A percentile compares a stretch with the other conserved stretches of the same genome.
These are phyloP conservation scores for Drosophila neotestacea DNA, from an alignment of 2,888 invertebrate genomes.

Conservation along the genomic window DNA sequence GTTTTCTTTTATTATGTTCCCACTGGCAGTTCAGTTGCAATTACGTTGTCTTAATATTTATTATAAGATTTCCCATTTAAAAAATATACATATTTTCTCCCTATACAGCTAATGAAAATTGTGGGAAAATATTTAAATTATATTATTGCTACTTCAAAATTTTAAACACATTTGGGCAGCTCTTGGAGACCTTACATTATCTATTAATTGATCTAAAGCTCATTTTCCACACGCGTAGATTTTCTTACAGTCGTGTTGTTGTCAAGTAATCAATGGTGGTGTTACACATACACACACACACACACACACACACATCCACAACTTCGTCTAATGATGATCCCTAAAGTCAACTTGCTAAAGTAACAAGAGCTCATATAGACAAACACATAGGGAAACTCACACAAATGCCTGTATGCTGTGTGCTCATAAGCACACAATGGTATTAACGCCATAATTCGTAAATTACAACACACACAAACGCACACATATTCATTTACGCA, in stretches of 20 bases:
- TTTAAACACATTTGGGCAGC: not conserved
- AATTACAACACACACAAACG: slow-evolving; percentile 51
- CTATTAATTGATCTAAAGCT: slow-evolving; percentile 22
- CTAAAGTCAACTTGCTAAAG: slow-evolving; percentile 77
- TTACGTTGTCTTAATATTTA: slow-evolving; percentile 21
- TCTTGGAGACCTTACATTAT: not conserved
- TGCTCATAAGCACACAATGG: slow-evolving; percentile 70
- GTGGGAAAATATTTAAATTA: not conserved
- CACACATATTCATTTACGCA: slow-evolving; percentile 21
- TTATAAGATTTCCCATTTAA: slow-evolving; percentile 1
- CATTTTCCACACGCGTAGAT: slow-evolving; percentile 2
- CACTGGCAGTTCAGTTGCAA: not conserved
- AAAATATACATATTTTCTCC: not conserved
- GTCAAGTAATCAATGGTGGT: slow-evolving; percentile 37
- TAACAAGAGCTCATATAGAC: slow-evolving; percentile 53
- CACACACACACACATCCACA: slow-evolving; percentile 12
- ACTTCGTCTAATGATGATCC: slow-evolving; percentile 74
- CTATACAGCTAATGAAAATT: not conserved
- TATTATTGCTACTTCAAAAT: not conserved
- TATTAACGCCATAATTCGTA: slow-evolving; percentile 78
- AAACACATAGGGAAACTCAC: slow-evolving; percentile 8
- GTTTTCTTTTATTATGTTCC: slow-evolving; percentile 5
- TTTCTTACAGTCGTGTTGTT: slow-evolving; percentile 22
- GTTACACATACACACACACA: slow-evolving; percentile 13
- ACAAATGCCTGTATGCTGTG: slow-evolving; percentile 14